These are phyloP conservation scores for Leucophenga maculata DNA, from an alignment of 2,888 invertebrate genomes.

Conservation along the genomic window DNA sequence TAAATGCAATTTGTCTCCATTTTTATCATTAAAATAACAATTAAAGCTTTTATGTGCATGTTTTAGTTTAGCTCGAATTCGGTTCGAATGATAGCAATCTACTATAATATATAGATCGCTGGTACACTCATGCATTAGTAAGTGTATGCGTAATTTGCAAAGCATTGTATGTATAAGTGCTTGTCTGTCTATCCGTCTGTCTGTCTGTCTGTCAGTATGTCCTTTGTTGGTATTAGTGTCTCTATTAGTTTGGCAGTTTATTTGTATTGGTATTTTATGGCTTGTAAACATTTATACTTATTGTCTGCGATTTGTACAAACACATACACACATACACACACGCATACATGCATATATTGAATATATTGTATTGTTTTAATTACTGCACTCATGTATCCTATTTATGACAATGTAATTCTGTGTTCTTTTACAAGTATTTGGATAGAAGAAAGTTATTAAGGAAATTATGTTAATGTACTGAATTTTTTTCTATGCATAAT, in stretches of 20 bases:
- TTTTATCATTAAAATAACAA: conserved; percentile 65
- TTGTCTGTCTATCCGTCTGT: conserved; percentile 29
- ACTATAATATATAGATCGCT: too few species aligned
- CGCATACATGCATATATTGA: too few species aligned
- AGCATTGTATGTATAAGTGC: conserved; percentile 45
- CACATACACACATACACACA: conserved; percentile 15
- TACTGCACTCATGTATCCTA: background rate
- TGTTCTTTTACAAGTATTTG: conserved; percentile 14
- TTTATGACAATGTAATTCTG: conserved; percentile 18
- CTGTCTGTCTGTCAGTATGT: conserved; percentile 5
- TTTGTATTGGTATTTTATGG: conserved; percentile 55
- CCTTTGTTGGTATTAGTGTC: conserved; percentile 8
- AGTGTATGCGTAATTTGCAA: conserved; percentile 58
- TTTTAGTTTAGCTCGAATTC: background rate
- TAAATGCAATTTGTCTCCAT: conserved; percentile 59
- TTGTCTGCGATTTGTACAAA: conserved; percentile 44
- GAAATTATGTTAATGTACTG: conserved; percentile 19
- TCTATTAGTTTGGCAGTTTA: conserved; percentile 11
- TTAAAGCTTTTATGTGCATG: conserved; percentile 52
- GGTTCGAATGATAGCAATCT: background rate
- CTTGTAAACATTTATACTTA: conserved; percentile 62
- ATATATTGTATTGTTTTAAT: background rate
- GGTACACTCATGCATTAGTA: conserved; percentile 24
- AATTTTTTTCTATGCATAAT: conserved; percentile 14
- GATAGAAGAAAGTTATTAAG: background rate